Percentiles rank a stretch among this genome's conserved stretches.
phyloP scores from a whole-genome alignment of 2,113 vertebrate genomes.

The Phycodurus eques region DNA sequence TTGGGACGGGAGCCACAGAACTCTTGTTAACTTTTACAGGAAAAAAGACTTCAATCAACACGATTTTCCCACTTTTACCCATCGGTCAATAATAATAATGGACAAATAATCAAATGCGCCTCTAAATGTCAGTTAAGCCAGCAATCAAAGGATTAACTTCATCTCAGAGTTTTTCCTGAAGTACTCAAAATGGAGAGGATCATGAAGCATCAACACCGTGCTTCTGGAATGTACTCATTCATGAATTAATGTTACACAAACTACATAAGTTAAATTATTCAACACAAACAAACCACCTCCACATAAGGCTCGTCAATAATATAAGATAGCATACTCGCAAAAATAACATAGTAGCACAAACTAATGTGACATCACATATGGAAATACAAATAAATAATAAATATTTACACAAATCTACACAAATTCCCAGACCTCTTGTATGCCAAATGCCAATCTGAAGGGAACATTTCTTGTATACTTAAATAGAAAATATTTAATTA shows the following conservation, averaged over 20 bases:
- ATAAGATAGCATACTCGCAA: background rate
- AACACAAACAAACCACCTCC: background rate
- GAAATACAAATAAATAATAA: background rate
- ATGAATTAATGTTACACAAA: background rate
- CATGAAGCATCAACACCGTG: background rate
- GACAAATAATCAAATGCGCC: background rate
- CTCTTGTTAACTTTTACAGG: background rate
- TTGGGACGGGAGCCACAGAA: slow-evolving; percentile 29
- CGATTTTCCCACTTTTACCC: background rate
- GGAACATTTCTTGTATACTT: no score
- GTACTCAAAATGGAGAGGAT: background rate
- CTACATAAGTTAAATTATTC: background rate
- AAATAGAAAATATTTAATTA: no score
- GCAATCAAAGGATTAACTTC: background rate
- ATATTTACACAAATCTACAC: background rate
- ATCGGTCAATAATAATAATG: background rate
- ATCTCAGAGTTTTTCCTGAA: background rate
- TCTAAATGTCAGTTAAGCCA: background rate
- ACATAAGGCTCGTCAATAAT: background rate
- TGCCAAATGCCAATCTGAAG: no score
- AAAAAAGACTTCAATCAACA: background rate
- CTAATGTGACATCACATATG: no score
- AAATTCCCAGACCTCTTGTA: no score
- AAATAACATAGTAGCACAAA: background rate
- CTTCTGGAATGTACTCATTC: background rate